Conservation (phyloP, 2,113 vertebrate genomes). For the Peucedramus taeniatus region DNA sequence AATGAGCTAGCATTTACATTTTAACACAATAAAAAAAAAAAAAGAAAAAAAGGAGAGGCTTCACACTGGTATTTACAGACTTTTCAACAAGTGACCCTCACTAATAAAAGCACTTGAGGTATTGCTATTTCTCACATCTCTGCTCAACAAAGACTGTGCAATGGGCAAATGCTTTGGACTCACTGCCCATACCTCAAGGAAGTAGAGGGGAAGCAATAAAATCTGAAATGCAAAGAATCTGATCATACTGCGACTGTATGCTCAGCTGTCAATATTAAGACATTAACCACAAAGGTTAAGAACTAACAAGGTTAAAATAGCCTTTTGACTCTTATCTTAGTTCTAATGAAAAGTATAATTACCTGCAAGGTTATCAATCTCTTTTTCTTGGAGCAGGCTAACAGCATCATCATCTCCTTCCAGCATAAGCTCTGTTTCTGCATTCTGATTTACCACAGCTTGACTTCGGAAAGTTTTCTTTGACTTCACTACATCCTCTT, state of each 20-base stretch:
- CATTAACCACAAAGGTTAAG: not conserved
- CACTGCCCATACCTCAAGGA: not conserved
- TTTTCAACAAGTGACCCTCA: not conserved
- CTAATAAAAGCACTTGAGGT: not conserved
- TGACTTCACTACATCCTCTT: constrained; percentile 82
- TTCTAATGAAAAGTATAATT: constrained; percentile 32
- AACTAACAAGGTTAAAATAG: not conserved
- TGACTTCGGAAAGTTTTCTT: constrained; percentile 86
- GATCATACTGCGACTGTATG: not conserved
- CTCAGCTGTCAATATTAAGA: not conserved
- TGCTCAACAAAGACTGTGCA: not conserved
- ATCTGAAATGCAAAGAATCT: not conserved
- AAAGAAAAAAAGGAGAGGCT: rapidly evolving
- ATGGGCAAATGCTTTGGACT: not conserved
- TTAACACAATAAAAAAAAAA: not conserved
- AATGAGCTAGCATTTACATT: not conserved
- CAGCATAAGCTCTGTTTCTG: constrained; percentile 88
- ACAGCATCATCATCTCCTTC: constrained; percentile 92
- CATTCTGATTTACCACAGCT: constrained; percentile 80
- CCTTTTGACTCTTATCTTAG: not conserved
- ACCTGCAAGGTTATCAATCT: constrained; percentile 95
- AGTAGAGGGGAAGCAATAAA: not conserved
- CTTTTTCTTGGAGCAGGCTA: constrained; percentile 94
- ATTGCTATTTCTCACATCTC: not conserved
- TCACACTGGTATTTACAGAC: not conserved